phyloP scores from a whole-genome alignment of 2,888 invertebrate species.

The Smittia aterrima region DNA sequence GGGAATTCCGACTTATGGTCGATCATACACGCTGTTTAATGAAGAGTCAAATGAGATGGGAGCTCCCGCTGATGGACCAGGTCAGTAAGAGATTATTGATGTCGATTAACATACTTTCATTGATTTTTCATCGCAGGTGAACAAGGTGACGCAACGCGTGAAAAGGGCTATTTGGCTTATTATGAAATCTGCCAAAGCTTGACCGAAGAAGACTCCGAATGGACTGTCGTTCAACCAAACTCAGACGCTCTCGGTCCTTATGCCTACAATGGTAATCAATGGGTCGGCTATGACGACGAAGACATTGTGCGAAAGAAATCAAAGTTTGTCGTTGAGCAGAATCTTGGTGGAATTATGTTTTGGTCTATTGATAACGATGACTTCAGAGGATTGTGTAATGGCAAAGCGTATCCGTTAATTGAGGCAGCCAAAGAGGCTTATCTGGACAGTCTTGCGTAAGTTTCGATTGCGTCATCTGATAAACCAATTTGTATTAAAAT shows the following conservation, averaged over 20 bases:
- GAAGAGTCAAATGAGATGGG: slow-evolving; percentile 82
- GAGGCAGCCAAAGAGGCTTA: slow-evolving; percentile 86
- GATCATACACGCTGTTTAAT: slow-evolving; percentile 86
- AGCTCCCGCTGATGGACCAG: slow-evolving; percentile 81
- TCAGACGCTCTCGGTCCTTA: slow-evolving; percentile 85
- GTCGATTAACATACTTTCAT: not conserved
- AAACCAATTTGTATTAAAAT: not conserved
- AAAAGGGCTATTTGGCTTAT: slow-evolving; percentile 89
- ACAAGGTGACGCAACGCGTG: slow-evolving; percentile 86
- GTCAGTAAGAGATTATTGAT: not conserved
- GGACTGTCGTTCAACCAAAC: slow-evolving; percentile 81
- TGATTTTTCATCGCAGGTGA: slow-evolving; percentile 61
- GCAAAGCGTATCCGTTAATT: slow-evolving; percentile 83
- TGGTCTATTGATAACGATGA: slow-evolving; percentile 89
- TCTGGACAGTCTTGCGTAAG: slow-evolving; percentile 64
- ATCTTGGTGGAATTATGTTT: slow-evolving; percentile 70
- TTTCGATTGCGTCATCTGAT: slow-evolving; percentile 19
- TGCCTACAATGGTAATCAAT: slow-evolving; percentile 81
- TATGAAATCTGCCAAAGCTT: slow-evolving; percentile 91
- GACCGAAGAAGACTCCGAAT: slow-evolving; percentile 65
- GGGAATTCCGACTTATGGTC: slow-evolving; percentile 86
- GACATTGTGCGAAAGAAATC: slow-evolving; percentile 79
- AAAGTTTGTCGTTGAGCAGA: slow-evolving; percentile 78
- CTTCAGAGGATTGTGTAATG: slow-evolving; percentile 86
- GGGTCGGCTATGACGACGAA: slow-evolving; percentile 92